A percentile compares a stretch with the other conserved stretches of the same genome.
phyloP scores from a whole-genome alignment of 2,888 invertebrate genomes.

The Tipula helvola region DNA sequence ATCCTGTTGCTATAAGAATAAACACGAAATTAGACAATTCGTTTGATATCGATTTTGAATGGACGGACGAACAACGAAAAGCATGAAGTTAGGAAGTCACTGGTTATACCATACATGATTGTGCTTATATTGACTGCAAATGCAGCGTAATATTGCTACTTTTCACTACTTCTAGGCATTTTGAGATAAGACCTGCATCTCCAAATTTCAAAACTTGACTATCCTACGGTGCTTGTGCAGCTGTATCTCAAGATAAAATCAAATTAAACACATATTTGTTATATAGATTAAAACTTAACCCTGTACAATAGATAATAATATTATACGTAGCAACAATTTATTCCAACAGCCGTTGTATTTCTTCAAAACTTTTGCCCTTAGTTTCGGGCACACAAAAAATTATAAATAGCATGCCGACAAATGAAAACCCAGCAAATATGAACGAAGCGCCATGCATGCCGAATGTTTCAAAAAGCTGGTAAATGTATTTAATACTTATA shows the following conservation, averaged over 20 bases:
- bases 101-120: slow-evolving; percentile 12
- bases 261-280: background rate
- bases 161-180: background rate
- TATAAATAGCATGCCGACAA: slow-evolving; percentile 26
- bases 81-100: slow-evolving; percentile 7
- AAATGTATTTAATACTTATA: slow-evolving; percentile 19
- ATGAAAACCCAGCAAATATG: slow-evolving; percentile 24
- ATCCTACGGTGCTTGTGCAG: background rate
- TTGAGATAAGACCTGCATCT: background rate
- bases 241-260: background rate
- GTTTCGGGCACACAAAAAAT: slow-evolving; percentile 30
- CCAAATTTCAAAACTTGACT: background rate
- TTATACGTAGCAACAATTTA: too few species aligned
- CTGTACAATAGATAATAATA: too few species aligned
- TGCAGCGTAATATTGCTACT: background rate
- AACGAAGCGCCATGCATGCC: slow-evolving; percentile 30
- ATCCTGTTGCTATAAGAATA: too few species aligned
- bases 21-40: too few species aligned
- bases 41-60: too few species aligned
- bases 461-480: slow-evolving; percentile 21
- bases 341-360: slow-evolving; percentile 20
- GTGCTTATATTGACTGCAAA: slow-evolving; percentile 5
- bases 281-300: too few species aligned
- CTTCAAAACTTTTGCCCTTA: slow-evolving; percentile 29
- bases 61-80: too few species aligned